phyloP scores from a whole-genome alignment of 2,888 invertebrate species.

The Asteroscopus sphinx region DNA sequence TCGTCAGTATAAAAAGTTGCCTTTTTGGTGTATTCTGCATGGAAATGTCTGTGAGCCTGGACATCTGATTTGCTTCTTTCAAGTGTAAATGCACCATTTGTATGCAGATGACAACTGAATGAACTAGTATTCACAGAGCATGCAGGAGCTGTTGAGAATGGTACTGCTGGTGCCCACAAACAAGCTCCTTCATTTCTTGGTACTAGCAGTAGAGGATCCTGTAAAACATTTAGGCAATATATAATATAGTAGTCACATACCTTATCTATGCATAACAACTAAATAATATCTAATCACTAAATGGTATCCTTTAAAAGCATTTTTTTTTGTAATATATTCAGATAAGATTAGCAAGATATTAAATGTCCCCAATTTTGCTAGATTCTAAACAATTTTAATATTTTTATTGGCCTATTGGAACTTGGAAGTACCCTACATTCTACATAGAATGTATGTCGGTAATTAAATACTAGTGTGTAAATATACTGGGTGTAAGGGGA shows the following conservation, averaged over 20 bases:
- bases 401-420: too few species aligned
- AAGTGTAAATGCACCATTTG: constrained; percentile 80
- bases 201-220: constrained; percentile 90
- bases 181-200: constrained; percentile 91
- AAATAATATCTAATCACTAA: constrained; percentile 6
- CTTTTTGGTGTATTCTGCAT: constrained; percentile 69
- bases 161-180: constrained; percentile 84
- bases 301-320: background rate
- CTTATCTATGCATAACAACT: background rate
- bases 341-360: too few species aligned
- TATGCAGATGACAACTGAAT: constrained; percentile 85
- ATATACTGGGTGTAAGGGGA: too few species aligned
- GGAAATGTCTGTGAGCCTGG: constrained; percentile 76
- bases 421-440: too few species aligned
- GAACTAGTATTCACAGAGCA: constrained; percentile 81
- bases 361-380: too few species aligned
- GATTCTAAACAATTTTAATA: too few species aligned
- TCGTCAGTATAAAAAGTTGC: constrained; percentile 81
- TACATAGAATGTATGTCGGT: too few species aligned
- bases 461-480: too few species aligned
- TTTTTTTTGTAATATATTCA: too few species aligned
- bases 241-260: constrained; percentile 2
- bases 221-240: constrained; percentile 11
- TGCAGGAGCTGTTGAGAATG: constrained; percentile 82
- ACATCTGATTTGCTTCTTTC: constrained; percentile 86